Conservation (phyloP, 2,888 invertebrate genomes). For the Melanargia galathea region DNA sequence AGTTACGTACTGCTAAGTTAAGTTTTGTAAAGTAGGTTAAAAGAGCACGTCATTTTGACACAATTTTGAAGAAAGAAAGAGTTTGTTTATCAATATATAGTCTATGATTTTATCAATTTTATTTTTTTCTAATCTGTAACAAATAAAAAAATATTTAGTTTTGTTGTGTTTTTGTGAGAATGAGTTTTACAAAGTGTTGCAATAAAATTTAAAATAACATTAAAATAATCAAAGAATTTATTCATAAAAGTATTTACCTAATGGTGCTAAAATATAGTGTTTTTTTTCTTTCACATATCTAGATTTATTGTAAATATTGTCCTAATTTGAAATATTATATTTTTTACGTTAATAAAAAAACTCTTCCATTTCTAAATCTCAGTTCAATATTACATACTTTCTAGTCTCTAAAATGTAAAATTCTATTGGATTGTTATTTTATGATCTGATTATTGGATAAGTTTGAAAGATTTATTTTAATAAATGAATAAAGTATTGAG, state of each 20-base stretch:
- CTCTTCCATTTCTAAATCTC: conserved; percentile 51
- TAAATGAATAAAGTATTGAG: conserved; percentile 60
- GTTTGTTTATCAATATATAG: conserved; percentile 20
- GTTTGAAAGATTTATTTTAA: conserved; percentile 70
- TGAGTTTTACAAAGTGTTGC: background rate
- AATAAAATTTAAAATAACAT: conserved; percentile 8
- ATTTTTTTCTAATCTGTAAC: conserved; percentile 13
- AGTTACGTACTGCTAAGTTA: conserved; percentile 20
- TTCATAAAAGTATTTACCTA: conserved; percentile 9
- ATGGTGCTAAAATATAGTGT: conserved; percentile 16
- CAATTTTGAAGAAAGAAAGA: conserved; percentile 27
- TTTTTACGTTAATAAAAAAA: conserved; percentile 31
- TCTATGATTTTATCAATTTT: conserved; percentile 28
- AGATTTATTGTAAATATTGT: conserved; percentile 44
- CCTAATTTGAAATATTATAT: conserved; percentile 35
- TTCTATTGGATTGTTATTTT: conserved; percentile 60
- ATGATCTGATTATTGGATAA: conserved; percentile 66
- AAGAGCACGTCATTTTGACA: conserved; percentile 16
- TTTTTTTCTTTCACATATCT: conserved; percentile 31
- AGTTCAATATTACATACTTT: conserved; percentile 72
- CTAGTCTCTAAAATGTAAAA: conserved; percentile 76
- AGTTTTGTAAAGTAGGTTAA: conserved; percentile 27
- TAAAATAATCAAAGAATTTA: conserved; percentile 30
- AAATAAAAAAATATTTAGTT: background rate
- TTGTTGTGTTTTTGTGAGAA: conserved; percentile 17